Base-by-base conservation (phyloP, 2,888 invertebrate genomes). In the Diloba caeruleocephala region DNA sequence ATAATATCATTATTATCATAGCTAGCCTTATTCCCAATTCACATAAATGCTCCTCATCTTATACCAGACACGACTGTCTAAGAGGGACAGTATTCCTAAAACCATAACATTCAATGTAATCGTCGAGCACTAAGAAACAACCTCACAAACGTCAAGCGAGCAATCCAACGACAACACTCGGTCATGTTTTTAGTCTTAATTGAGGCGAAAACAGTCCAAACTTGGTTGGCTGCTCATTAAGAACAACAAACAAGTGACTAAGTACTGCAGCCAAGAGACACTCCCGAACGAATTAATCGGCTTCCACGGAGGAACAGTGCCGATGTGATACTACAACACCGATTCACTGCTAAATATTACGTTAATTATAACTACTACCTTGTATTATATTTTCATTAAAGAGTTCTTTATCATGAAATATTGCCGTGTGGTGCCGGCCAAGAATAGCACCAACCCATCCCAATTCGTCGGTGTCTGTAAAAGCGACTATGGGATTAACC, bases 211-310 rank as follows among this genome's bases (percentile, higher is more conserved):
- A 88, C 89, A 87, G 84, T 78, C 85, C 85, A 74, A 88, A 91
- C 84, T 91, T 88, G 88, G 87, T 88, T 90, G 86, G 82, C 88
- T 79, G 88, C 91, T 93, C 92, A 90, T 92, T 92, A 92, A 88
- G 87, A 89, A 89, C 89, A 90, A 88, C 91, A 90, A 92, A 92
- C 91, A 91, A 90, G 84, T 81, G 81, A 76, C 84, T 90, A 90
- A 90, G 91, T 89, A 90, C 88, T 71, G 71, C 57, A 79, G 78
- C 73, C 73, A 79, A 79, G 84, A 81, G 76, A 76, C 76, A 72
- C 78, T 78, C 78, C 76, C 76, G 78, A 76, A 80, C 80, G 79
- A 87, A 88, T 85, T 92, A 92, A 92, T 91, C 92, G 90, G 90
- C 91, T 91, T 90, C 79, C 77, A 75, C 60, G 61, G 71, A 60